Evolutionary conservation across 1,140 invertebrate genomes (phyloP), one percentile per base, ranked within the genome.

Genomic region (Holotrichia oblita): DNA sequence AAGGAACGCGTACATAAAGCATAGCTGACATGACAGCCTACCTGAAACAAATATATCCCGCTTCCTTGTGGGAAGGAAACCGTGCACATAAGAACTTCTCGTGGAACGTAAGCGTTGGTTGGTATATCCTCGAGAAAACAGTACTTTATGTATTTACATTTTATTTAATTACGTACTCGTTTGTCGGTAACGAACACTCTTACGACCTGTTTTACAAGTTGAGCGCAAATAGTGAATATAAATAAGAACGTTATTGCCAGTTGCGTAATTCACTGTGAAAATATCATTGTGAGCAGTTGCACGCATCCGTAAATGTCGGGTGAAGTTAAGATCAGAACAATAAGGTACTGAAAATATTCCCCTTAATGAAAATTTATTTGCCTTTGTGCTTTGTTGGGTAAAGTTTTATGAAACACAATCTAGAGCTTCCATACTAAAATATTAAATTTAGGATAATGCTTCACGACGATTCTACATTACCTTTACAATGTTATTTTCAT

Each of bases 311-410:
- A 48, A 48, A 48, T 48, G 44, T 48, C 44, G 9, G 44, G 10
- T 2, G 9, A 14, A 12, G 44, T 3, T 48, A 48, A 12, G 4
- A 48, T 48, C 44, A 12, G 44, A 48, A 48, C 44, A 48, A 48
- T 48, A 48, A 48, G 44, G 44, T 12, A 48, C 44, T 48, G n/a
- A 48, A 48, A n/a, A 48, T 48, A 48, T 48, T 48, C n/a, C n/a
- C 9, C 44, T 48, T 48, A 48, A 48, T 48, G 44, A 48, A 48
- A 48, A 48, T 48, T 48, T 48, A 48, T 48, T 48, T 48, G 44
- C 44, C 44, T 6, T 48, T 48, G 44, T 48, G 44, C n/a, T 48
- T 12, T 12, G 9, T 48, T 48, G 9, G n/a, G 44, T 48, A 6
- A 48, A 48, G n/a, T 2, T 3, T 48, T 48, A 12, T 10, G 9